Base-by-base conservation (phyloP, 2,113 vertebrate species). In the Ceratotherium simum region DNA sequence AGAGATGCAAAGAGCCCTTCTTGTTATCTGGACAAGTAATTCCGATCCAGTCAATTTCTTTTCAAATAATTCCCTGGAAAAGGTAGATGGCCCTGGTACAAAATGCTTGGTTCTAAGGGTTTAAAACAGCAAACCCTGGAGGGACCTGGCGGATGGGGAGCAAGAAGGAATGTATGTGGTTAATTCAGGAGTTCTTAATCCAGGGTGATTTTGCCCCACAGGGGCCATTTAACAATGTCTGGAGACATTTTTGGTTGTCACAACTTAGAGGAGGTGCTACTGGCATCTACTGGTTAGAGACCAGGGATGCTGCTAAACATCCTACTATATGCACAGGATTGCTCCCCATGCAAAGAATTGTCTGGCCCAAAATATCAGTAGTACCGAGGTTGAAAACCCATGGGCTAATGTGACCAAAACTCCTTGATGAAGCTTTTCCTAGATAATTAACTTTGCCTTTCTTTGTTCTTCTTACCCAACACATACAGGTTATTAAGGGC, bases 391-490 rank as follows among this genome's bases (percentile, higher is more conserved):
- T 95, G 65, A 89, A 76, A 95, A 96, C 95, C 21, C 25, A 60
- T 76, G 21, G 62, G 60, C n/a, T 96, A 89, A 96, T 46, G 85
- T 67, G 78, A 92, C 67, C n/a, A 54, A 95, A 94, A 92, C 92
- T 91, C 72, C 78, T 95, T 95, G 96, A 87, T 87, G 93, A 98
- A 94, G 84, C 29, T 97, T 97, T 98, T 96, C 83, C 83, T 87
- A 42, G 64, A 8, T 95, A 97, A 97, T 91, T 96, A 96, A 97
- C 82, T 96, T 98, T 91, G 78, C 94, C 93, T 96, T 94, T 94
- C 96, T 96, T 96, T 97, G 72, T 97, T 98, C 97, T 89, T 92
- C 60, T 91, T 94, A 90, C 65, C 91, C 87, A 85, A 92, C n/a
- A 72, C 92, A 93, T 96, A 82, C 36, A 97, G 69, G 80, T 90